Percentiles rank a stretch among this genome's conserved stretches.
Evolutionary conservation across 2,797 vertebrate genomes (phyloP).

Genomic region (Paratrypauchen microcephalus): DNA sequence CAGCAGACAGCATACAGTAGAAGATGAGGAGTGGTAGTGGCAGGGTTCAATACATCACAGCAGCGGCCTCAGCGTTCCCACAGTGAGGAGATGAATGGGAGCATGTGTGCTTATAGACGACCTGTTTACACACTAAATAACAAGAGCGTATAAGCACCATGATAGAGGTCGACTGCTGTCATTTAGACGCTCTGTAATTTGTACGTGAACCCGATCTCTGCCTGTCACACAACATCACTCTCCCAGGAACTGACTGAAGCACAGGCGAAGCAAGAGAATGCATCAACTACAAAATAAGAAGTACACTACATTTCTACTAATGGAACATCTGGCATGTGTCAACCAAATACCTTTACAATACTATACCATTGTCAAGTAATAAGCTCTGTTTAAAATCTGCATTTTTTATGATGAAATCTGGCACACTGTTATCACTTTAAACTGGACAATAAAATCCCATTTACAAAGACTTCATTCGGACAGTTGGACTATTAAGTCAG

Average conservation of each 20-base stretch:
- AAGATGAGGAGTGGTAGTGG: not conserved
- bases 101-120: constrained; percentile 9
- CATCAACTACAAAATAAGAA: constrained; percentile 5
- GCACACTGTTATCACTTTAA: not conserved
- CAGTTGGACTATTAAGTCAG: no score
- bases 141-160: constrained; percentile 33
- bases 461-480: not conserved
- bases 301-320: not conserved
- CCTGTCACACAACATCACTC: constrained; percentile 41
- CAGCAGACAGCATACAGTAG: not conserved
- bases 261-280: constrained; percentile 24
- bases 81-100: not conserved
- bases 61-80: constrained; percentile 12
- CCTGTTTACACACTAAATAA: constrained; percentile 56
- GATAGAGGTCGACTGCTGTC: constrained; percentile 44
- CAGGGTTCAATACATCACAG: not conserved
- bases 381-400: not conserved
- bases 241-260: constrained; percentile 30
- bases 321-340: not conserved
- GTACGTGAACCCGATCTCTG: constrained; percentile 53
- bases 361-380: not conserved
- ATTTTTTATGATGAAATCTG: not conserved
- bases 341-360: not conserved
- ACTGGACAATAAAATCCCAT: not conserved
- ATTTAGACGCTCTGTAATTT: constrained; percentile 41